phyloP scores from a whole-genome alignment of 2,888 invertebrate species.

The Dichetophora obliterata region DNA sequence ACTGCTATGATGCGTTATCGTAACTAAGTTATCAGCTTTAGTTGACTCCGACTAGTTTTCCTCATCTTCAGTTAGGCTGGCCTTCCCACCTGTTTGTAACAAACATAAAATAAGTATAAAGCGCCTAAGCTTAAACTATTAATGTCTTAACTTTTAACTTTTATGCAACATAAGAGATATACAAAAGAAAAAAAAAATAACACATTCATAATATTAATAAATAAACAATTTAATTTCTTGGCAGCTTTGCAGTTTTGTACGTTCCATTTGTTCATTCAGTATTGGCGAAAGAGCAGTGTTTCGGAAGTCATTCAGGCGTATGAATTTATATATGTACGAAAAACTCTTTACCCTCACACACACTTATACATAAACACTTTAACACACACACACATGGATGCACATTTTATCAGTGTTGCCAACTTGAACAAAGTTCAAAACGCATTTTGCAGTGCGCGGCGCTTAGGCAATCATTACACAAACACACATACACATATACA shows the following conservation, averaged over 20 bases:
- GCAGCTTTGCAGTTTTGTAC: background rate
- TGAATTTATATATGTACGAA: background rate
- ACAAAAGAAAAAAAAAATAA: no score
- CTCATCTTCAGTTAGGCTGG: no score
- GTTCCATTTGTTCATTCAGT: conserved; percentile 6
- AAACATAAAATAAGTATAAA: no score
- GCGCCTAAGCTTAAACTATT: no score
- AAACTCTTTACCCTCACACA: conserved; percentile 9
- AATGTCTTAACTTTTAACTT: no score
- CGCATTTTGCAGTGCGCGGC: conserved; percentile 37
- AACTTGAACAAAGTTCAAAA: conserved; percentile 47
- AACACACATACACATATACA: background rate
- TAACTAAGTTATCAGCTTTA: no score
- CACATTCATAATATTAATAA: no score
- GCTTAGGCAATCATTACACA: background rate
- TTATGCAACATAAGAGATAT: no score
- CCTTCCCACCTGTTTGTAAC: no score
- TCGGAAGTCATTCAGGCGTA: conserved; percentile 28
- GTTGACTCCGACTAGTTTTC: no score
- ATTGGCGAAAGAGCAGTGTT: conserved; percentile 22
- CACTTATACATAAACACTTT: background rate
- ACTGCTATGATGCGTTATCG: no score
- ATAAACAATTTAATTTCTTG: background rate
- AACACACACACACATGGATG: background rate
- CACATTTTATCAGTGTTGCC: conserved; percentile 43